These are phyloP conservation scores for Telenomus remus DNA, from an alignment of 1,140 invertebrate species.

Conservation along the genomic window DNA sequence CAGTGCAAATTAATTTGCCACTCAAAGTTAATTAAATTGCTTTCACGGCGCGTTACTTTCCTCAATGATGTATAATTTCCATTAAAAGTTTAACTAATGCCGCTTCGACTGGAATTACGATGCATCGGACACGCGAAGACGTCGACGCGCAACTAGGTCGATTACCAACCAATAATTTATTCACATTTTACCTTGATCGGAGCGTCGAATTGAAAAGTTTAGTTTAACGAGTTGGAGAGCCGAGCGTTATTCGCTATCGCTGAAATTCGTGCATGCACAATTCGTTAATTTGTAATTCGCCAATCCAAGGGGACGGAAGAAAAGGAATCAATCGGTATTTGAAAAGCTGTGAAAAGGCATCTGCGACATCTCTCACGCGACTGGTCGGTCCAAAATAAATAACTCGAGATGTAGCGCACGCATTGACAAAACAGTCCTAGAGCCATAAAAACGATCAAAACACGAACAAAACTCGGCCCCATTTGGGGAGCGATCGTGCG, in stretches of 20 bases:
- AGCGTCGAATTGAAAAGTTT: neutral
- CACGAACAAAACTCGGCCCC: constrained; percentile 26
- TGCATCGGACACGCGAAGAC: constrained; percentile 26
- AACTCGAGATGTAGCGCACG: constrained; percentile 17
- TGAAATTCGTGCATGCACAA: too few relatives aligned
- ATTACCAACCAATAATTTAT: constrained; percentile 48
- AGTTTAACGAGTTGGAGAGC: neutral
- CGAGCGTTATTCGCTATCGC: neutral
- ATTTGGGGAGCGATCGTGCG: constrained; percentile 15
- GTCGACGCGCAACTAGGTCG: constrained; percentile 45
- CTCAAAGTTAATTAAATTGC: constrained; percentile 60
- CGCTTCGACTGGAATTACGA: constrained; percentile 48
- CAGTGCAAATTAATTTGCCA: constrained; percentile 57
- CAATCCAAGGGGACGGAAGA: neutral
- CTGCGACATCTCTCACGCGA: constrained; percentile 5
- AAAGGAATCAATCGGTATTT: neutral
- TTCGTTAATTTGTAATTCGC: neutral
- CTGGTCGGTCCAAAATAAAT: constrained; percentile 29
- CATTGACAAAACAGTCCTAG: constrained; percentile 27
- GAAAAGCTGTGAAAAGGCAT: constrained; percentile 25
- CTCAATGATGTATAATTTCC: constrained; percentile 59
- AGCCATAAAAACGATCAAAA: constrained; percentile 24
- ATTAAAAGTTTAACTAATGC: constrained; percentile 57
- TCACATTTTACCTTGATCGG: constrained; percentile 45
- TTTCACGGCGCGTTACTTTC: constrained; percentile 55